phyloP scores from a whole-genome alignment of 2,113 vertebrate genomes.

The Hemicordylus capensis region DNA sequence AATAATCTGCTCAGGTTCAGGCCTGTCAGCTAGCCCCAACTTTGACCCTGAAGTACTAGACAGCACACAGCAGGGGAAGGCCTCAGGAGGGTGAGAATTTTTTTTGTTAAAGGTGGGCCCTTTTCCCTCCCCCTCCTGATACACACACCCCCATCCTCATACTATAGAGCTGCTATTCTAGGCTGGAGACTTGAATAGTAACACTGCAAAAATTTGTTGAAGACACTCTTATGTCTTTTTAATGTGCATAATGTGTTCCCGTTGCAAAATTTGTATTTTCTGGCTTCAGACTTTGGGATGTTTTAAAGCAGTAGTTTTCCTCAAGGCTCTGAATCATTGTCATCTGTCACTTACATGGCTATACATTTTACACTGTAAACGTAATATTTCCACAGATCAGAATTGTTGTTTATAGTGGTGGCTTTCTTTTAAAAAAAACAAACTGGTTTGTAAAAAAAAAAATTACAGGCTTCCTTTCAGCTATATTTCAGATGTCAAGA shows the following conservation, averaged over 20 bases:
- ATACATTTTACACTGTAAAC: background rate
- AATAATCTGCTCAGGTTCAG: background rate
- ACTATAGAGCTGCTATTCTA: too few relatives aligned
- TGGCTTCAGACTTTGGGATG: background rate
- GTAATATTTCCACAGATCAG: accelerated
- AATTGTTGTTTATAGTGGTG: background rate
- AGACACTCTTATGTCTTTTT: background rate
- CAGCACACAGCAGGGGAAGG: too few relatives aligned
- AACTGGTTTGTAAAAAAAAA: conserved; percentile 11
- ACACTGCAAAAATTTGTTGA: too few relatives aligned
- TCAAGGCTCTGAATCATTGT: background rate
- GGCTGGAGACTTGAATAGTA: too few relatives aligned
- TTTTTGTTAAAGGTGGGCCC: too few relatives aligned
- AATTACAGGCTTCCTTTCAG: conserved; percentile 47
- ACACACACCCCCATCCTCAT: too few relatives aligned
- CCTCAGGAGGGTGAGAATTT: too few relatives aligned
- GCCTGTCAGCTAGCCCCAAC: background rate
- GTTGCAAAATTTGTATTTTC: background rate
- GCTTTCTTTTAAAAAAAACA: background rate
- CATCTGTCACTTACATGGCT: background rate
- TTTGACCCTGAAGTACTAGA: too few relatives aligned
- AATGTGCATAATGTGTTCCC: background rate
- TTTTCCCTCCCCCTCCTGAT: background rate
- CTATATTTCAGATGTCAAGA: conserved; percentile 45
- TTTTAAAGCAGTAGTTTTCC: background rate